Percentiles rank a stretch among this genome's conserved stretches.
Conservation (phyloP, 1,140 invertebrate species). For the Drosophila jambulina region DNA sequence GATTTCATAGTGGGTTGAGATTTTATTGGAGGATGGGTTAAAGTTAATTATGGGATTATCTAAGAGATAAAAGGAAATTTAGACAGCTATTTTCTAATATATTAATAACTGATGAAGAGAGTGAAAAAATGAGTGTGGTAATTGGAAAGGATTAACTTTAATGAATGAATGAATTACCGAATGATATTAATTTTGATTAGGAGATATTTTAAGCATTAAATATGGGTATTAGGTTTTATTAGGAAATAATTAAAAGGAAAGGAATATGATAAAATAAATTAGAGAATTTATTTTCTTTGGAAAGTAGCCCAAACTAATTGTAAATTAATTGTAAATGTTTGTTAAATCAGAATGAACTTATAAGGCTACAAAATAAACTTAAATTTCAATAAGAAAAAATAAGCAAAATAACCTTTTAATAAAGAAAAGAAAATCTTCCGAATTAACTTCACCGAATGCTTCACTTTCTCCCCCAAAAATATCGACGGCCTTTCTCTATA, state of each 20-base stretch:
- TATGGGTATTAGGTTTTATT: neutral
- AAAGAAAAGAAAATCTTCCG: neutral
- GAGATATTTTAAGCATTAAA: neutral
- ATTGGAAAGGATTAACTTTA: constrained; percentile 1
- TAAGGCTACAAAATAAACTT: neutral
- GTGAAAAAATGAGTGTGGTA: neutral
- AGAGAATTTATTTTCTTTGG: no score
- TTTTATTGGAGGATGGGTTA: constrained; percentile 16
- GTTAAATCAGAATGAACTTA: no score
- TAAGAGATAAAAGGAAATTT: constrained; percentile 10
- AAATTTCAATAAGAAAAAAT: neutral
- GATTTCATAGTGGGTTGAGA: constrained; percentile 14
- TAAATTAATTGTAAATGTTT: no score
- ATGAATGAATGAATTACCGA: neutral
- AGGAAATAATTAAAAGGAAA: neutral
- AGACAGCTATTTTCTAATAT: neutral
- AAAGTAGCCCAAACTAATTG: no score
- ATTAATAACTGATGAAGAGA: neutral
- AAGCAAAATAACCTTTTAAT: neutral
- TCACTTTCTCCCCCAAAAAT: constrained; percentile 11
- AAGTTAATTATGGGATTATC: constrained; percentile 24
- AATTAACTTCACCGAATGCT: neutral
- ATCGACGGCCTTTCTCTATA: neutral
- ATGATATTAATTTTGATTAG: neutral
- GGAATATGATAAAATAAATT: no score